Evolutionary conservation across 2,797 vertebrate species (phyloP), one percentile per base, ranked within the genome.

Genomic region (Eremophila alpestris): DNA sequence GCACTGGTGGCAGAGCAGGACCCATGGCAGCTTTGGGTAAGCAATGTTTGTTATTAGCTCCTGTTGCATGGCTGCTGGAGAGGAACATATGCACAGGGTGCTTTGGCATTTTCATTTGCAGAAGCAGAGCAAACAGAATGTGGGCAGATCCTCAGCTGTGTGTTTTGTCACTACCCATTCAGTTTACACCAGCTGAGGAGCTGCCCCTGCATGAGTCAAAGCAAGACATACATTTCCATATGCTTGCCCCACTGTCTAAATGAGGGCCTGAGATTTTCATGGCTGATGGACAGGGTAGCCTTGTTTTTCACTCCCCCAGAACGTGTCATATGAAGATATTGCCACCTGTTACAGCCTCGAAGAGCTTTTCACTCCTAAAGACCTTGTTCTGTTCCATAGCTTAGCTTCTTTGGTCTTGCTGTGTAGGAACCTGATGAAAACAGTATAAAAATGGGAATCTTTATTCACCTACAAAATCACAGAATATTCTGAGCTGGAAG

Each of bases 131-230:
- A 58, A 92, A 64, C 11, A 74, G 83, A 75, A 75, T 60, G 78
- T 77, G 56, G 75, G 75, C 45, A 84, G 74, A 63, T 51, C 38
- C 48, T 92, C 43, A 77, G 60, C 41, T 83, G 56, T 79, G n/a
- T 83, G 5, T 88, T 87, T 89, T 90, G 55, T 77, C 69, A 63
- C 40, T 64, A 34, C 30, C 38, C 24, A 49, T 5, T 55, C 41
- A 40, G 29, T 76, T 83, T 63, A 90, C 32, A 81, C 16, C 54
- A 69, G 45, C 51, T 79, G 60, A 91, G 63, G 56, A 87, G 34
- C 88, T 95, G 81, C 30, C 68, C 34, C 45, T 83, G 46, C 14
- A 34, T 80, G 90, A 93, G 41, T 83, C 46, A 91, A 73, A 90
- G 63, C 16, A 56, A 82, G 90, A 43, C 14, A 41, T 71, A 48